A percentile compares a stretch with the other conserved stretches of the same genome.
Conservation (phyloP, 2,113 vertebrate species). For the Sisor rabdophorus region DNA sequence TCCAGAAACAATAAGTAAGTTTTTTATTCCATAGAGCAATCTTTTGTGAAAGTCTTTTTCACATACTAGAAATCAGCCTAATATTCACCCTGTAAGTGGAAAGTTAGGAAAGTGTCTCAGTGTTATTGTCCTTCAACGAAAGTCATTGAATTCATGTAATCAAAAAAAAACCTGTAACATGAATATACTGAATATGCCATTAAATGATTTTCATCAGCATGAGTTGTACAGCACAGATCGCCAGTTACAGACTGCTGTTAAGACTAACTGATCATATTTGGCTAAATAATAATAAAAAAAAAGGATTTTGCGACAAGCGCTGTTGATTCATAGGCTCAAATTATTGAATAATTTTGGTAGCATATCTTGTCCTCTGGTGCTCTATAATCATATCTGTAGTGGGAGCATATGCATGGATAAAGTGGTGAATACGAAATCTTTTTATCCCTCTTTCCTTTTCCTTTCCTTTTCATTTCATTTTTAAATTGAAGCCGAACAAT, state of each 20-base stretch:
- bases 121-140: background rate
- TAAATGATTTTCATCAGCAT: background rate
- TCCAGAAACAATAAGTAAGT: background rate
- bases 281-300: slow-evolving; percentile 2
- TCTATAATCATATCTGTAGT: slow-evolving; percentile 42
- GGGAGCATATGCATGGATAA: slow-evolving; percentile 28
- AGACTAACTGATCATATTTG: slow-evolving; percentile 16
- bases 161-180: background rate
- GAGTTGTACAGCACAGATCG: background rate
- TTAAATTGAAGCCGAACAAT: slow-evolving; percentile 35
- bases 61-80: background rate
- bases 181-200: background rate
- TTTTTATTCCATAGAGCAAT: no score
- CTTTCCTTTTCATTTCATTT: slow-evolving; percentile 40
- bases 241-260: background rate
- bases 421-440: slow-evolving; percentile 37
- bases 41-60: no score
- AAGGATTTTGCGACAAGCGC: slow-evolving; percentile 21
- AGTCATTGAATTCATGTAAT: background rate
- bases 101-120: background rate
- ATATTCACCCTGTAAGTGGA: background rate
- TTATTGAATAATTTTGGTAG: slow-evolving; percentile 41
- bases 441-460: background rate
- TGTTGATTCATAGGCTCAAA: slow-evolving; percentile 15
- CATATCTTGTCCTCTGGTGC: slow-evolving; percentile 42